These are phyloP conservation scores for Bursaphelenchus okinawaensis DNA, from an alignment of 2,888 invertebrate genomes.

Conservation along the genomic window DNA sequence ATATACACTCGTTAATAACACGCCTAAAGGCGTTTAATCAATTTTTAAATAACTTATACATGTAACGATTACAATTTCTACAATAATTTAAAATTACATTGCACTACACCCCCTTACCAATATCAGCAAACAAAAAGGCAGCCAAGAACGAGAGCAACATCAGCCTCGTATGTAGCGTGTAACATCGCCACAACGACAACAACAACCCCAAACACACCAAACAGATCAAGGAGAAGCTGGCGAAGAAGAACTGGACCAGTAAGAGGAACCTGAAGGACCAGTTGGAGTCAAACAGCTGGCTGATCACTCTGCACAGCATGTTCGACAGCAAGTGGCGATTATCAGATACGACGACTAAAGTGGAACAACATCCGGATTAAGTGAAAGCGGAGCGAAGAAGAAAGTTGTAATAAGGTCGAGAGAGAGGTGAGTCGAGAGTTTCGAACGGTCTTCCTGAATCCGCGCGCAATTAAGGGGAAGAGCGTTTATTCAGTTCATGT, in stretches of 20 bases:
- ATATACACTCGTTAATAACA: conserved; percentile 29
- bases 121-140: conserved; percentile 17
- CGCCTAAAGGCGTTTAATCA: too few species aligned
- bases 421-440: neutral
- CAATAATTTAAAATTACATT: neutral
- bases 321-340: neutral
- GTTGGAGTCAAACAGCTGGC: neutral
- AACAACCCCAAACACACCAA: conserved; percentile 14
- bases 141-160: conserved; percentile 18
- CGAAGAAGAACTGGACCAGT: conserved; percentile 16
- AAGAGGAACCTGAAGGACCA: conserved; percentile 21
- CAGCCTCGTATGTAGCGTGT: conserved; percentile 12
- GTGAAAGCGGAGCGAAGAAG: neutral
- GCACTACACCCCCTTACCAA: conserved; percentile 16
- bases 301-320: neutral
- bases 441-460: neutral
- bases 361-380: neutral
- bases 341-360: neutral
- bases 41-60: too few species aligned
- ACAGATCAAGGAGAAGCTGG: conserved; percentile 17
- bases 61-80: conserved; percentile 7
- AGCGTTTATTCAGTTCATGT: neutral
- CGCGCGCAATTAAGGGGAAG: neutral
- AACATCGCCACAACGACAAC: conserved; percentile 12
- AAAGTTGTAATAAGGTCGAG: neutral